Evolutionary conservation across 2,113 vertebrate genomes (phyloP).

Genomic region (Motacilla alba): DNA sequence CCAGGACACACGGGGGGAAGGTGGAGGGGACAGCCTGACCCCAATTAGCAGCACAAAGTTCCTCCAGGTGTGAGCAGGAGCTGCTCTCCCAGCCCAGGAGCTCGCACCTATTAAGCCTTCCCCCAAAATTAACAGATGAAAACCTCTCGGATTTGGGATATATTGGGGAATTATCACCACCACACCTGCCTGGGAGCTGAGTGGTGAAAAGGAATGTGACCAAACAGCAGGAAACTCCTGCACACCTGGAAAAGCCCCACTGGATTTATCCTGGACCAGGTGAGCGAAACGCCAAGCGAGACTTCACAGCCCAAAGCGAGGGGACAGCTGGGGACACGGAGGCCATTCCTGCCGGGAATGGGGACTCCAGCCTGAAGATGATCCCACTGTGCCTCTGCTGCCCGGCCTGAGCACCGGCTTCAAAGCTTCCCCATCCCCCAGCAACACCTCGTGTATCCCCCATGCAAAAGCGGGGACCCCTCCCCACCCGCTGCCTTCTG

Average conservation of each 20-base stretch:
- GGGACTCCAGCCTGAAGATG: neutral
- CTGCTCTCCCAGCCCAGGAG: neutral
- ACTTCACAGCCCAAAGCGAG: accelerated
- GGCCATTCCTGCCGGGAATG: neutral
- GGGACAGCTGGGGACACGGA: neutral
- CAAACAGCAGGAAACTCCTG: neutral
- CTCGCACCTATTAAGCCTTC: accelerated
- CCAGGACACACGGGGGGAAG: accelerated
- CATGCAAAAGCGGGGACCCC: neutral
- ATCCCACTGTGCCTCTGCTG: accelerated
- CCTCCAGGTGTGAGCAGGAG: accelerated
- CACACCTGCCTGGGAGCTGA: neutral
- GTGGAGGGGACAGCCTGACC: neutral
- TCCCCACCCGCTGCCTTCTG: neutral
- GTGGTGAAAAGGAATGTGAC: neutral
- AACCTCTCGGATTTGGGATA: neutral
- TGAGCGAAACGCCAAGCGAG: accelerated
- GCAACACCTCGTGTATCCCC: neutral
- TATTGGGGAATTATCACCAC: neutral
- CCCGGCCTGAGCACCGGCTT: accelerated
- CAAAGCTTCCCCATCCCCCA: neutral
- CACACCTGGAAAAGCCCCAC: neutral
- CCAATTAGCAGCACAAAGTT: neutral
- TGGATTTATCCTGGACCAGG: neutral
- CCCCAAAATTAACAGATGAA: neutral